These are phyloP conservation scores for Lutraria lutraria DNA, from an alignment of 2,888 invertebrate species.

Conservation along the genomic window DNA sequence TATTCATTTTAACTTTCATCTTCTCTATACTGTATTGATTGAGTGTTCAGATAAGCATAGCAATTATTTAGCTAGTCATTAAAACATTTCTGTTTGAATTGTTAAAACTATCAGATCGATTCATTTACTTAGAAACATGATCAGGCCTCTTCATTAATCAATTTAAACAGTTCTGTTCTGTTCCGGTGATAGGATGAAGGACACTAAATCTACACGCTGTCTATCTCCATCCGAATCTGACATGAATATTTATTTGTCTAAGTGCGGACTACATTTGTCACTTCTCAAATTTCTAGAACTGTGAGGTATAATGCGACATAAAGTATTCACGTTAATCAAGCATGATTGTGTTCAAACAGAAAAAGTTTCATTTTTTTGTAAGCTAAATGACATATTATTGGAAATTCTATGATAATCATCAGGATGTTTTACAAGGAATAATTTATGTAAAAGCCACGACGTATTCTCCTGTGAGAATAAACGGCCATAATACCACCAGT, in stretches of 20 bases:
- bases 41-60: no score
- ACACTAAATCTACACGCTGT: not conserved
- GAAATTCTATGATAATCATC: not conserved
- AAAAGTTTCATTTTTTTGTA: not conserved
- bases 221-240: not conserved
- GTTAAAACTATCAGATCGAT: not conserved
- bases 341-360: not conserved
- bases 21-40: no score
- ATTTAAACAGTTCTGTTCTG: not conserved
- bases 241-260: not conserved
- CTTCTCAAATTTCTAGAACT: conserved; percentile 3
- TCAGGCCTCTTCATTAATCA: not conserved
- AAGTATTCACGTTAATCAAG: not conserved
- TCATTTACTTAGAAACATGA: not conserved
- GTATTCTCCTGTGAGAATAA: not conserved
- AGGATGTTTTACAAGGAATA: not conserved
- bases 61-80: no score
- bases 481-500: not conserved
- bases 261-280: not conserved
- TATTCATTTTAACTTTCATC: no score
- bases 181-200: not conserved
- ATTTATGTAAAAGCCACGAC: not conserved
- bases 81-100: no score
- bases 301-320: not conserved
- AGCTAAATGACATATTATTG: not conserved